Evolutionary conservation across 2,113 vertebrate species (phyloP).

Genomic region (Rhynchomys soricoides): DNA sequence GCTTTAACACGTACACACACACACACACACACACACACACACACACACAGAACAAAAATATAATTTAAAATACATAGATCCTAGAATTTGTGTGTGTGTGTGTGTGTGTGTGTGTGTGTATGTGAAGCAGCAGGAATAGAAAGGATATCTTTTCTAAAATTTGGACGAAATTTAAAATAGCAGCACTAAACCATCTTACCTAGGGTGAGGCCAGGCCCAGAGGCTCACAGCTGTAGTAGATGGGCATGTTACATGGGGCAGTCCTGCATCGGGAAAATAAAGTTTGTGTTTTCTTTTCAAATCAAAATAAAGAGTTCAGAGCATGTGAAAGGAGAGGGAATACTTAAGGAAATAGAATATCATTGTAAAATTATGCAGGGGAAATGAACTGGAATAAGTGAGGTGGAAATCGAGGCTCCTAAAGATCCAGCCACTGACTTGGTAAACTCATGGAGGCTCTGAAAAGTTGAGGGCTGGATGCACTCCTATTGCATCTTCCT

Average conservation of each 20-base stretch:
- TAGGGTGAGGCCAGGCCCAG: neutral
- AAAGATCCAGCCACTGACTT: neutral
- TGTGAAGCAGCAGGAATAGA: neutral
- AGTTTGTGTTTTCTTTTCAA: neutral
- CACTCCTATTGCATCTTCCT: neutral
- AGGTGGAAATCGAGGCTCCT: neutral
- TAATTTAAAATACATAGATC: too few species aligned
- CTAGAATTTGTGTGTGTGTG: neutral
- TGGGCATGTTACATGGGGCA: neutral
- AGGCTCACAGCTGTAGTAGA: neutral
- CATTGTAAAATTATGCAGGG: neutral
- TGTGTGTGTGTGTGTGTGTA: neutral
- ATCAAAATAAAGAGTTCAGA: neutral
- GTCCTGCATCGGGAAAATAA: constrained; percentile 8
- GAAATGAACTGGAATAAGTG: neutral
- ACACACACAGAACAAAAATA: too few species aligned
- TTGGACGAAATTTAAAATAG: constrained; percentile 17
- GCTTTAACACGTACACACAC: too few species aligned
- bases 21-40: too few species aligned
- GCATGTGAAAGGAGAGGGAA: neutral
- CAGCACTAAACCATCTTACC: neutral
- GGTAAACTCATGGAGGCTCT: neutral
- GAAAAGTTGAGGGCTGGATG: neutral
- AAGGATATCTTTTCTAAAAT: constrained; percentile 11
- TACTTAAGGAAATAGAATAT: neutral